phyloP scores from a whole-genome alignment of 37 sponge, comb jelly and placozoan species.

The Haliclona indistincta region DNA sequence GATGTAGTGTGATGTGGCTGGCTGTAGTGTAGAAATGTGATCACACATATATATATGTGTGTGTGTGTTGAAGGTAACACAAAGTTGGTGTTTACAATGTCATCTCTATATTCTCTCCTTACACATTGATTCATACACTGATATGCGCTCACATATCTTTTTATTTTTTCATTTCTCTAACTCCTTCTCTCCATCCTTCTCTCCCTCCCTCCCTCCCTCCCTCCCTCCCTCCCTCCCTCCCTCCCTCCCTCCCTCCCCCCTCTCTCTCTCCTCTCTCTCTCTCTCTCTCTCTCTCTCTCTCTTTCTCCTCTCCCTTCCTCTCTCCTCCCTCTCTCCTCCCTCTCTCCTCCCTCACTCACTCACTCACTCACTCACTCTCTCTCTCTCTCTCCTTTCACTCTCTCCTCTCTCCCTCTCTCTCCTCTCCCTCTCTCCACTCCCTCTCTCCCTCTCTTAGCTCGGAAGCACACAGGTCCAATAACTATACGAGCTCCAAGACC shows the following conservation, averaged over 20 bases:
- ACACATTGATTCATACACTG: too few relatives aligned
- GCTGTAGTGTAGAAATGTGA: too few relatives aligned
- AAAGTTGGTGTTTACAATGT: too few relatives aligned
- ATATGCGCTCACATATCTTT: not conserved
- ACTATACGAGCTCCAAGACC: too few relatives aligned
- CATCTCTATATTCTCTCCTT: too few relatives aligned
- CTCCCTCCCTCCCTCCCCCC: conserved; percentile 3
- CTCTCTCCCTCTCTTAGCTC: too few relatives aligned
- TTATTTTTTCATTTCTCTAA: not conserved
- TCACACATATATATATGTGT: too few relatives aligned
- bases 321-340: conserved; percentile 15
- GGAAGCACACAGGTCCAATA: conserved; percentile 63
- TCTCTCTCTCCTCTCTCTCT: not conserved
- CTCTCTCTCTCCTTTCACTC: not conserved
- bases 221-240: not conserved
- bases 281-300: not conserved
- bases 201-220: not conserved
- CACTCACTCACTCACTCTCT: conserved; percentile 12
- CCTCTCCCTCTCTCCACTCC: too few relatives aligned
- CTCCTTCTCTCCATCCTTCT: too few relatives aligned
- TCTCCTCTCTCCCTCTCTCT: conserved; percentile 9
- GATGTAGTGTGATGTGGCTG: too few relatives aligned
- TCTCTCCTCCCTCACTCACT: not conserved
- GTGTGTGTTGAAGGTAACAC: too few relatives aligned
- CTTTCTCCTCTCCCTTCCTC: not conserved